phyloP scores from a whole-genome alignment of 2,113 vertebrate genomes.

The Lanius collurio region DNA sequence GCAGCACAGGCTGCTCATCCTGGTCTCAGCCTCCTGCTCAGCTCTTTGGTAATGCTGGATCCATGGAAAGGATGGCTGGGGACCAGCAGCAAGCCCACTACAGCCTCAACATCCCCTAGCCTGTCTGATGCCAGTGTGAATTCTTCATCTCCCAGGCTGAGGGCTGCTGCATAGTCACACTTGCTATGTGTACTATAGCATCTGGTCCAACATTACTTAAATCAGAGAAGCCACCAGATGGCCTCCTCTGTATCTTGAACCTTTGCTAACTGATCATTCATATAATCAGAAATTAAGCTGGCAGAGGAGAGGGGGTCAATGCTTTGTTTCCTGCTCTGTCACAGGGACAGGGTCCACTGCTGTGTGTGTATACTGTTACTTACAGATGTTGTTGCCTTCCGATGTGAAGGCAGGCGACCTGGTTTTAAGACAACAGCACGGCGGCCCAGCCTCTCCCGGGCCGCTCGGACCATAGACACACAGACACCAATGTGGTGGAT shows the following conservation, averaged over 20 bases:
- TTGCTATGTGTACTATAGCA: not conserved
- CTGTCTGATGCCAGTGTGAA: accelerated
- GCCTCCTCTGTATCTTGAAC: not conserved
- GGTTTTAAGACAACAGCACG: too few relatives aligned
- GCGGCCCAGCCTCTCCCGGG: too few relatives aligned
- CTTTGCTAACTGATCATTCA: not conserved
- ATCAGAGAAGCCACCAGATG: not conserved
- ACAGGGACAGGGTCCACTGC: not conserved
- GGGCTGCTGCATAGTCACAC: not conserved
- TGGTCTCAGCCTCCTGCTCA: not conserved
- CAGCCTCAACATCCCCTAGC: not conserved
- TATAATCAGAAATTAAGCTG: not conserved
- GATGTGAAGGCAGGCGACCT: too few relatives aligned
- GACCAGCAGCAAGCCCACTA: not conserved
- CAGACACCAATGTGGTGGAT: too few relatives aligned
- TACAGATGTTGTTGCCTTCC: too few relatives aligned
- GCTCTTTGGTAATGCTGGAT: not conserved
- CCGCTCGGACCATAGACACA: too few relatives aligned
- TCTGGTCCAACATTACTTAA: not conserved
- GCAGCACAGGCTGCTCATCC: accelerated
- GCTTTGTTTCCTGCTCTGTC: not conserved
- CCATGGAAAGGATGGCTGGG: not conserved
- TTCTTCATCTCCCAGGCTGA: not conserved
- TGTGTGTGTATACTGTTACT: not conserved
- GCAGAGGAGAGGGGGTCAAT: not conserved